Percentiles rank a stretch among this genome's conserved stretches.
phyloP scores from a whole-genome alignment of 2,797 vertebrate species.

The Valencia hispanica region DNA sequence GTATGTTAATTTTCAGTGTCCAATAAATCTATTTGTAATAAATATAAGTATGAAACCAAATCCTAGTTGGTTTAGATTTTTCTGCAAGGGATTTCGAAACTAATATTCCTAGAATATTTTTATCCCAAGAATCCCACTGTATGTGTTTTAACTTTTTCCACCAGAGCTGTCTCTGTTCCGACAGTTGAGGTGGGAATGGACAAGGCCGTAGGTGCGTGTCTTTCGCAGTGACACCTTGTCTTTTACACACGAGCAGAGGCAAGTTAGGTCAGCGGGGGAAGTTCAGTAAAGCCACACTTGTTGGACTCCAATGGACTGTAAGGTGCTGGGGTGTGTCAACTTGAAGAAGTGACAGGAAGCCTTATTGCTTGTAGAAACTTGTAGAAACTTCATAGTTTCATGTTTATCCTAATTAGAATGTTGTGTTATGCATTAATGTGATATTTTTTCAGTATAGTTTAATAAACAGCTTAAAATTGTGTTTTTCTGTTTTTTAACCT shows the following conservation, averaged over 20 bases:
- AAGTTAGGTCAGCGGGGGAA: slow-evolving; percentile 20
- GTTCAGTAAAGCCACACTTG: slow-evolving; percentile 25
- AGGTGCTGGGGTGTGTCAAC: slow-evolving; percentile 15
- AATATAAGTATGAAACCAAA: no score
- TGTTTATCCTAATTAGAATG: not conserved
- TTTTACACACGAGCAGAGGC: slow-evolving; percentile 30
- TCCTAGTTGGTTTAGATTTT: not conserved
- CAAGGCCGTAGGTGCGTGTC: slow-evolving; percentile 42
- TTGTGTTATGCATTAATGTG: not conserved
- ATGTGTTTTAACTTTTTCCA: slow-evolving; percentile 2
- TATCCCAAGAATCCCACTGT: slow-evolving; percentile 20
- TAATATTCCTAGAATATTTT: slow-evolving; percentile 2
- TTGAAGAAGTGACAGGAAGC: not conserved
- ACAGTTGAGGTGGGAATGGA: slow-evolving; percentile 40
- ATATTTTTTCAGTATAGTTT: not conserved
- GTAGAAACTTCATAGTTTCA: not conserved
- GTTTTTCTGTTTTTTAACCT: not conserved
- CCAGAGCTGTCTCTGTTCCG: slow-evolving; percentile 6
- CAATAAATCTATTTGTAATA: no score
- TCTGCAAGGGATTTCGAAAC: not conserved
- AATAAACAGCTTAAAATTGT: not conserved
- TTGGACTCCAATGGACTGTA: slow-evolving; percentile 11
- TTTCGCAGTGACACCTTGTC: slow-evolving; percentile 27
- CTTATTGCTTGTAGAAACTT: not conserved
- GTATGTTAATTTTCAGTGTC: no score